Percentiles rank a stretch among this genome's conserved stretches.
Evolutionary conservation across 1,140 invertebrate species (phyloP).

Genomic region (Druon quercuslanigerum): DNA sequence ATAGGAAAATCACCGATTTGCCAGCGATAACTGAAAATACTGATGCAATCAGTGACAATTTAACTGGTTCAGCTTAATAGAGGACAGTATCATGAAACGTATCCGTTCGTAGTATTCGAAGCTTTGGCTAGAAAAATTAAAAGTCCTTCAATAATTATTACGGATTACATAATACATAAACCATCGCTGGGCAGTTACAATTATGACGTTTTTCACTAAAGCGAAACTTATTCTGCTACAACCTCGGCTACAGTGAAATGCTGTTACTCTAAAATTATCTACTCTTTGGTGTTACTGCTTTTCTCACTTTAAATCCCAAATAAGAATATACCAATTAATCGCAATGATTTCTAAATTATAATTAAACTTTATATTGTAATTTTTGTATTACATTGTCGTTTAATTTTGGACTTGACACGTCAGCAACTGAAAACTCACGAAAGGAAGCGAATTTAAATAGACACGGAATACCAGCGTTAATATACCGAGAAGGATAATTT

Average conservation of each 20-base stretch:
- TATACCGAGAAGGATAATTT: slow-evolving; percentile 1
- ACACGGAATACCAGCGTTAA: neutral
- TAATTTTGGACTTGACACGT: too few relatives aligned
- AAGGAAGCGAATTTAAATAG: neutral
- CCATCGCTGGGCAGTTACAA: neutral
- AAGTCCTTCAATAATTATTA: neutral
- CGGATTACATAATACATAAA: slow-evolving; percentile 10
- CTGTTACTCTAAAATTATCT: slow-evolving; percentile 16
- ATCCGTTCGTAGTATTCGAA: slow-evolving; percentile 10
- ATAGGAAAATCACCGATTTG: too few relatives aligned
- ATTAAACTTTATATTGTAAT: too few relatives aligned
- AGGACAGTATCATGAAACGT: neutral
- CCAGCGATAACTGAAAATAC: too few relatives aligned
- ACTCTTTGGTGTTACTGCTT: neutral
- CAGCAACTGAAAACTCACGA: neutral
- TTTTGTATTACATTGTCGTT: too few relatives aligned
- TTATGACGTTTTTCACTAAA: neutral
- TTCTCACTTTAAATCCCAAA: too few relatives aligned
- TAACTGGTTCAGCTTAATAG: too few relatives aligned
- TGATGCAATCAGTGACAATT: too few relatives aligned
- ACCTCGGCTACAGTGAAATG: neutral
- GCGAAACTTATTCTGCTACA: too few relatives aligned
- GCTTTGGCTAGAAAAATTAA: slow-evolving; percentile 7
- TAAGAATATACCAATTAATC: too few relatives aligned
- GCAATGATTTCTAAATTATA: too few relatives aligned